These are phyloP conservation scores for Mimachlamys varia DNA, from an alignment of 2,888 invertebrate genomes.

Conservation along the genomic window DNA sequence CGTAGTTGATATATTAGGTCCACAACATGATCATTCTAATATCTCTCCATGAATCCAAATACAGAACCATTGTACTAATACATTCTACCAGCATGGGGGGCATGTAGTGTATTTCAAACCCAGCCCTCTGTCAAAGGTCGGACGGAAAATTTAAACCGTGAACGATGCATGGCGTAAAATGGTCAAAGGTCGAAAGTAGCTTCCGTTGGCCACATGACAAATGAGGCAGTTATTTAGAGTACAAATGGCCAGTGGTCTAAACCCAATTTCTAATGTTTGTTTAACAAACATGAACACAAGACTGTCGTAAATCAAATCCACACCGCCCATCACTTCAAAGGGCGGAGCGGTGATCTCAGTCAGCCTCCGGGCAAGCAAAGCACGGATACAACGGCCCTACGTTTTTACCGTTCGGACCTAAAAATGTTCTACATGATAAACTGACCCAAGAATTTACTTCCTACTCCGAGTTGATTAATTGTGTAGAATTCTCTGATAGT, in stretches of 20 bases:
- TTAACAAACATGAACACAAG: slow-evolving; percentile 29
- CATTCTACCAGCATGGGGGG: neutral
- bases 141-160: neutral
- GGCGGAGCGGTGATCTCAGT: neutral
- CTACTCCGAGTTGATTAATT: neutral
- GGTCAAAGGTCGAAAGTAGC: slow-evolving; percentile 17
- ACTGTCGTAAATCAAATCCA: slow-evolving; percentile 1
- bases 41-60: neutral
- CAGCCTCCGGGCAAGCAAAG: neutral
- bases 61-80: too few species aligned
- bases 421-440: neutral
- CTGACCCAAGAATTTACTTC: slow-evolving; percentile 8
- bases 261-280: slow-evolving; percentile 17
- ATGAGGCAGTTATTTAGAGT: neutral
- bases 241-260: slow-evolving; percentile 31
- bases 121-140: neutral
- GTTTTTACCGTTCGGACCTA: slow-evolving; percentile 17
- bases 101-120: neutral
- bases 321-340: neutral
- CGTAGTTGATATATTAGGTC: neutral
- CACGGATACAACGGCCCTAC: neutral
- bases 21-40: neutral
- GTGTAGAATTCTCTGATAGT: neutral
- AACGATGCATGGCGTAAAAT: neutral
- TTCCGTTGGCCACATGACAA: slow-evolving; percentile 11